A percentile compares a stretch with the other conserved stretches of the same genome.
Evolutionary conservation across 2,888 invertebrate genomes (phyloP).

Genomic region (Sarcophaga subvicina): DNA sequence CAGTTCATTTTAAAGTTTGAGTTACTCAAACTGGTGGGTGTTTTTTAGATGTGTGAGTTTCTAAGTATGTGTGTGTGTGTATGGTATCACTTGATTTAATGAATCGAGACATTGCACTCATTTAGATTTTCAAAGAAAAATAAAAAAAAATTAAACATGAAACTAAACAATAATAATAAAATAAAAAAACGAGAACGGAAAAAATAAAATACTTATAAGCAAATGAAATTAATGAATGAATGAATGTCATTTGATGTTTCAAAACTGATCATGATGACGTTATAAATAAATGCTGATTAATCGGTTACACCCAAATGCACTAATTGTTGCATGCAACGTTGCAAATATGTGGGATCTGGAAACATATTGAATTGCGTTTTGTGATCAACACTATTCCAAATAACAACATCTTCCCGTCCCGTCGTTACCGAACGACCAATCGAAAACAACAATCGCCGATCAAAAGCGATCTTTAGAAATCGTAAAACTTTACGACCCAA

Average conservation of each 20-base stretch:
- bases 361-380: constrained; percentile 91
- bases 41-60: constrained; percentile 18
- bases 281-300: constrained; percentile 70
- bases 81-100: constrained; percentile 36
- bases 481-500: constrained; percentile 90
- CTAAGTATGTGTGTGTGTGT: not conserved
- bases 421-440: constrained; percentile 94
- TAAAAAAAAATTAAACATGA: constrained; percentile 24
- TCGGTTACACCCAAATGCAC: constrained; percentile 82
- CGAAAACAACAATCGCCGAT: constrained; percentile 91
- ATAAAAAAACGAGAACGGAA: constrained; percentile 11
- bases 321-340: constrained; percentile 83
- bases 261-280: not conserved
- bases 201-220: constrained; percentile 8
- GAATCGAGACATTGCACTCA: constrained; percentile 71
- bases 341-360: constrained; percentile 90
- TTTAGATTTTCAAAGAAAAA: constrained; percentile 37
- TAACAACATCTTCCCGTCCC: constrained; percentile 94
- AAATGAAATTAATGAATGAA: constrained; percentile 30
- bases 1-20: constrained; percentile 71
- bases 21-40: constrained; percentile 70
- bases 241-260: constrained; percentile 42
- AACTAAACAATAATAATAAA: constrained; percentile 3
- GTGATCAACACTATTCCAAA: constrained; percentile 95
- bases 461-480: constrained; percentile 91